Evolutionary conservation across 2,888 invertebrate species (phyloP).

Genomic region (Salpingus planirostris): DNA sequence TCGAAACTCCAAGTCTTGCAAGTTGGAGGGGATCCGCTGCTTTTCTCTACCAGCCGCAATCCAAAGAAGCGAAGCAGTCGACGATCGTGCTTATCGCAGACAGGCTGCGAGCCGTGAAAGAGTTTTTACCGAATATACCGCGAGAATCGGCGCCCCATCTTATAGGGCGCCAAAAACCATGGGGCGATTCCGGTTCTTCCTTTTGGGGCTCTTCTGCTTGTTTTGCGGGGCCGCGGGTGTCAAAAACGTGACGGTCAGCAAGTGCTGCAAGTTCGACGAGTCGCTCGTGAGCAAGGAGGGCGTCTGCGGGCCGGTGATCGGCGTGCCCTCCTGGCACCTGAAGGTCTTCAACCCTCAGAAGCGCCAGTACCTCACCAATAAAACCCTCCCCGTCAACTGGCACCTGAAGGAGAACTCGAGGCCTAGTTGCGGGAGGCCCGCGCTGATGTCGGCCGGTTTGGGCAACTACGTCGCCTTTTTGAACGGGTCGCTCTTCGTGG

Average conservation of each 20-base stretch:
- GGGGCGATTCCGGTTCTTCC: too few relatives aligned
- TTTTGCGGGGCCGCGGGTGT: too few relatives aligned
- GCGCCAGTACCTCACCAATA: slow-evolving; percentile 10
- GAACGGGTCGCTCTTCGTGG: slow-evolving; percentile 55
- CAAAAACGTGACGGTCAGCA: slow-evolving; percentile 26
- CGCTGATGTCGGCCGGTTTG: slow-evolving; percentile 26
- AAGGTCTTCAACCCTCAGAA: slow-evolving; percentile 16
- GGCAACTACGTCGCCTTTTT: slow-evolving; percentile 44
- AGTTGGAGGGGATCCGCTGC: too few relatives aligned
- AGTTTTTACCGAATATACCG: too few relatives aligned
- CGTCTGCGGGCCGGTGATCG: slow-evolving; percentile 17
- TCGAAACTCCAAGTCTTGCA: too few relatives aligned
- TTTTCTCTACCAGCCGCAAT: too few relatives aligned
- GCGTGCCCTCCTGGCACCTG: slow-evolving; percentile 22
- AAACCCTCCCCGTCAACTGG: slow-evolving; percentile 39
- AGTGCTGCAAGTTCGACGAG: slow-evolving; percentile 28
- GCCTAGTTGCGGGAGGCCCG: slow-evolving; percentile 34
- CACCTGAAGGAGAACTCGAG: slow-evolving; percentile 36
- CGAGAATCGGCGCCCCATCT: too few relatives aligned
- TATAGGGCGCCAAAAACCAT: too few relatives aligned
- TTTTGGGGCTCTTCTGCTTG: too few relatives aligned
- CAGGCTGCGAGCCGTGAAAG: too few relatives aligned
- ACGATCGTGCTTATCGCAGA: too few relatives aligned
- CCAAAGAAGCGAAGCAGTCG: too few relatives aligned
- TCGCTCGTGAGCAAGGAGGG: slow-evolving; percentile 19